Base-by-base conservation (phyloP, 2,113 vertebrate genomes). In the Peromyscus maniculatus region DNA sequence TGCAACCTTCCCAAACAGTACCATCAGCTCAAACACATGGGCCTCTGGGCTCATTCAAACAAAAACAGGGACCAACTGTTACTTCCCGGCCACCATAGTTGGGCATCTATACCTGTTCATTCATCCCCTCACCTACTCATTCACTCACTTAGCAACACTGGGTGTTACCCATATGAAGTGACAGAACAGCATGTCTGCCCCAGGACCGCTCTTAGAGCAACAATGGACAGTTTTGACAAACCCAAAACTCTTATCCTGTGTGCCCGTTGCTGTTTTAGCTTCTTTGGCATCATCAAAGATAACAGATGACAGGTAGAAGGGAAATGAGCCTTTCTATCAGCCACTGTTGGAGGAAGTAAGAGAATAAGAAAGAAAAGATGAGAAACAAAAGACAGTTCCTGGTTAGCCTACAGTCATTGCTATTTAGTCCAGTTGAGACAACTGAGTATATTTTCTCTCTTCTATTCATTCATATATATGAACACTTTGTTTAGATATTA, bases 31-130 rank as follows among this genome's bases (percentile, higher is more conserved):
- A 49, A 67, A 46, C 26, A 66, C 39, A 86, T 46, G 59, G 11
- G 39, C 8, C 17, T 28, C 33, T 49, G 64, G 28, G 43, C 17
- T 64, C 64, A 67, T 46, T 67, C 46, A 67, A 11, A 49, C 43
- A 87, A 24, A 49, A 67, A 11, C 43, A 49, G 28, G 10, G 11
- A 36, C 31, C 84, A 87, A 6, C 26, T 91, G 57, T 88, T 39
- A 33, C 12, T 43, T 67, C 62, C 28, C 0, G 0, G 5, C 88
- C n/a, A 15, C 21, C 52, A 1, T 1, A 55, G 0, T 8, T 67
- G 74, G n/a, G 67, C 79, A 52, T 59, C 66, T 49, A 1, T 9
- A 66, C 26, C 59, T 2, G 22, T 57, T 22, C 75, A 28, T 28
- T 69, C 74, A n/a, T 21, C 22, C 28, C 43, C 26, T 21, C 74